Evolutionary conservation across 2,113 vertebrate genomes (phyloP), one percentile per base, ranked within the genome.

Genomic region (Eleginops maclovinus): DNA sequence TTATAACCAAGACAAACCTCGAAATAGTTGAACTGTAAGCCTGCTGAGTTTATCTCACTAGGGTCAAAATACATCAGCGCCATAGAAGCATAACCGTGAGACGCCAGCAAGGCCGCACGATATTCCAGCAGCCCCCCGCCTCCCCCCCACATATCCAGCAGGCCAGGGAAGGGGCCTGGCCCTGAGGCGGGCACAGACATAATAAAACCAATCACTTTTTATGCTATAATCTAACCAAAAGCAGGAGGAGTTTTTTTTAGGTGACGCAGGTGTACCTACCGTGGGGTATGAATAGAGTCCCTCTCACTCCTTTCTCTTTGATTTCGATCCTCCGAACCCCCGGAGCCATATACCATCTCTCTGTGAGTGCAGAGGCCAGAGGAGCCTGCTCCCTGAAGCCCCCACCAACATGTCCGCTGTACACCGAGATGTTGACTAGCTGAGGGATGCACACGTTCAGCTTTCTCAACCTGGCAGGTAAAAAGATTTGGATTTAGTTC

Each of bases 141-240:
- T 0, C 93, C 93, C 6, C 94, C 95, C 95, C 94, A 95, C 77
- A 95, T 66, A 40, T 95, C 95, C 84, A 95, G 3, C 51, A 95
- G 22, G 5, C 88, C 93, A 10, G 95, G 92, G 79, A 92, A 95
- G 0, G 90, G 94, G 60, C 95, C 94, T 9, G 91, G 92, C 62
- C 94, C 95, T 95, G 79, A 68, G 65, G 31, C 19, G 41, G 11
- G 1, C 41, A 78, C 13, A 63, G 2, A 41, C 51, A 51, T 8
- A 3, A 16, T 16, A 1, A 40, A 3, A 50, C 9, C 13, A 10
- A 53, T 14, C 31, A 15, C 21, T n/a, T 3, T 13, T 61, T 1
- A 16, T n/a, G 31, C 31, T 36, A 11, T 22, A 13, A 24, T 16
- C 28, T 4, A n/a, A 14, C 49, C 9, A 16, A 22, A 22, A n/a